Conservation (phyloP, 2,113 vertebrate species). For the Cottus gobio region DNA sequence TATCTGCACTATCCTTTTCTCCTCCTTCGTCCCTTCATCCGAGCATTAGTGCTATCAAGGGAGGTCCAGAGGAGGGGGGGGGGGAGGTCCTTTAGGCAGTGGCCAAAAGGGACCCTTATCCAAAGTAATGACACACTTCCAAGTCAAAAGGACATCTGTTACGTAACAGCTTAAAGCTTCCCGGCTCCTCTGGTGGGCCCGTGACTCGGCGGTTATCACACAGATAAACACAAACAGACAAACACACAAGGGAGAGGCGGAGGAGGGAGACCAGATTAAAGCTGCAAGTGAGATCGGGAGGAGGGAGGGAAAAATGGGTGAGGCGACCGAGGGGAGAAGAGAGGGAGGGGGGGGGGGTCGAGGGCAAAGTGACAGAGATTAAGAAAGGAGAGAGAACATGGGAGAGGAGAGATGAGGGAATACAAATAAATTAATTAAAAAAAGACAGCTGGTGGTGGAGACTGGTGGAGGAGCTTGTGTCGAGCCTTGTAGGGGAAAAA, state of each 20-base stretch:
- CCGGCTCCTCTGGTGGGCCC: conserved; percentile 57
- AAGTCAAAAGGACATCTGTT: conserved; percentile 76
- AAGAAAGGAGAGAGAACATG: background rate
- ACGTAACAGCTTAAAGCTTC: conserved; percentile 68
- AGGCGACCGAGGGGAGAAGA: conserved; percentile 3
- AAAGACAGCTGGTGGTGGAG: background rate
- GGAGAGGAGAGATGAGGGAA: background rate
- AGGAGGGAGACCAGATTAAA: conserved; percentile 41
- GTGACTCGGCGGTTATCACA: conserved; percentile 37
- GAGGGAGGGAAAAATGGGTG: conserved; percentile 17
- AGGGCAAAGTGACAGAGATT: conserved; percentile 37
- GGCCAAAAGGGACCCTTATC: conserved; percentile 66
- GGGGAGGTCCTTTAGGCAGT: conserved; percentile 42
- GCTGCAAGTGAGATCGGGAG: conserved; percentile 37
- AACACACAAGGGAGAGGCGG: background rate
- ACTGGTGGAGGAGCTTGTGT: background rate
- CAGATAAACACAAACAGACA: conserved; percentile 18
- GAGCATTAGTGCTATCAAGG: conserved; percentile 51
- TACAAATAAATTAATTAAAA: background rate
- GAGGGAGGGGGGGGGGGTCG: background rate
- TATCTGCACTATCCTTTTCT: background rate
- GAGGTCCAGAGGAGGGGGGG: conserved; percentile 26
- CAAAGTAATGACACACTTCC: conserved; percentile 71
- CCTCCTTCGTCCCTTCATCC: conserved; percentile 23
- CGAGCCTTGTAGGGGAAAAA: conserved; percentile 8